Base-by-base conservation (phyloP, 2,797 vertebrate genomes). In the Sorex maritimensis region DNA sequence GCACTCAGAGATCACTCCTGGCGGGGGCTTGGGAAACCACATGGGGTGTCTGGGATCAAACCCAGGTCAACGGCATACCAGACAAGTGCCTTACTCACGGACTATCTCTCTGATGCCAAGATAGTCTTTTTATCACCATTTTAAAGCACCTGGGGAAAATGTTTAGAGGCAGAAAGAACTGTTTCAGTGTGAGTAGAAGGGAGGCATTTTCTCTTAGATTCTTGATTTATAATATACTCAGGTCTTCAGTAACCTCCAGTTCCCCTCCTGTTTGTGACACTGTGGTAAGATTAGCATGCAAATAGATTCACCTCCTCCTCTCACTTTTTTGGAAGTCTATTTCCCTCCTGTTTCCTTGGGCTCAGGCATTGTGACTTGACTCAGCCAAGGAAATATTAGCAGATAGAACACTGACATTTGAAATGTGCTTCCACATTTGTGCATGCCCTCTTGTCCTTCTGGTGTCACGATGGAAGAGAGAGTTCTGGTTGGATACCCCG, bases 191-290 rank as follows among this genome's bases (percentile, higher is more conserved):
- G 55, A 58, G 55, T 9, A 58, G 19, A 12, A 58, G 55, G 55
- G 41, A 49, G 0, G 2, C 38, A 65, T 34, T 84, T 94, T n/a
- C 67, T 41, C 12, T 17, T 85, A 81, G 38, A 78, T 63, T 79
- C 87, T 87, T 74, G 38, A 80, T 73, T 78, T 94, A 80, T 69
- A 58, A 72, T 38, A 78, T 13, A 80, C 55, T 88, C 79, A 71
- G 24, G 17, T 84, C 44, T 34, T 80, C 92, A 41, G 55, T 63
- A 63, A 77, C 46, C 19, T 61, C 30, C 41, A 46, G 24, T 55
- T 71, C 23, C 15, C 49, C 41, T 85, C 24, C 10, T 5, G 38
- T 19, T 52, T 92, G 12, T 80, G 71, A 80, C 52, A 81, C 52
- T 86, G 4, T 58, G 41, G 34, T 23, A 61, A 63, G 23, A 61